Conservation (phyloP, 2,113 vertebrate genomes). For the Uria aalge region DNA sequence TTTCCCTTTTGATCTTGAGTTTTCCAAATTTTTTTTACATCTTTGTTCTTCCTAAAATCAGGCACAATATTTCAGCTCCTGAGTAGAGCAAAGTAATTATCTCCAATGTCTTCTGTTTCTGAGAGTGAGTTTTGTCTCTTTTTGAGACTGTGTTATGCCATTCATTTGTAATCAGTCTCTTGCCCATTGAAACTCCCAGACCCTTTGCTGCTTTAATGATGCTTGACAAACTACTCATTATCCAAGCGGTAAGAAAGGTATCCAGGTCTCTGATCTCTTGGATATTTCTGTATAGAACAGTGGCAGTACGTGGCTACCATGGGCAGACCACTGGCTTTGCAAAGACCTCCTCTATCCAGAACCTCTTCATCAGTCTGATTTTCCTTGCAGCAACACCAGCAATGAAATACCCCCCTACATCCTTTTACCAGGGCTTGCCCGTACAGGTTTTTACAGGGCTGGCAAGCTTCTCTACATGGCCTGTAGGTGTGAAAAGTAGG, state of each 20-base stretch:
- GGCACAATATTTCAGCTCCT: not conserved
- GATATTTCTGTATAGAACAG: not conserved
- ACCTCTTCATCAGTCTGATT: not conserved
- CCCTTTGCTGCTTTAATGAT: not conserved
- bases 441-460: not conserved
- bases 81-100: not conserved
- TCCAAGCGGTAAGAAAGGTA: not conserved
- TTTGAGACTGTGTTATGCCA: not conserved
- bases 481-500: not conserved
- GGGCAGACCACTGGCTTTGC: not conserved
- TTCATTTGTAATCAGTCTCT: not conserved
- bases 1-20: not conserved
- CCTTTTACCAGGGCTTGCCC: not conserved
- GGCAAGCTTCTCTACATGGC: rapidly evolving
- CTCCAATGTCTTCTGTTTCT: not conserved
- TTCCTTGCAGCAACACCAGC: not conserved
- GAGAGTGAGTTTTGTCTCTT: not conserved
- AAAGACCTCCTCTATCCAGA: not conserved
- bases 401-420: not conserved
- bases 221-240: not conserved
- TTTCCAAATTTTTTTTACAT: not conserved
- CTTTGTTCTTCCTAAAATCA: not conserved
- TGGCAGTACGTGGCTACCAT: rapidly evolving
- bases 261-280: not conserved
- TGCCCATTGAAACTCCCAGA: not conserved